phyloP scores from a whole-genome alignment of 2,113 vertebrate genomes.

The Notothenia rossii region DNA sequence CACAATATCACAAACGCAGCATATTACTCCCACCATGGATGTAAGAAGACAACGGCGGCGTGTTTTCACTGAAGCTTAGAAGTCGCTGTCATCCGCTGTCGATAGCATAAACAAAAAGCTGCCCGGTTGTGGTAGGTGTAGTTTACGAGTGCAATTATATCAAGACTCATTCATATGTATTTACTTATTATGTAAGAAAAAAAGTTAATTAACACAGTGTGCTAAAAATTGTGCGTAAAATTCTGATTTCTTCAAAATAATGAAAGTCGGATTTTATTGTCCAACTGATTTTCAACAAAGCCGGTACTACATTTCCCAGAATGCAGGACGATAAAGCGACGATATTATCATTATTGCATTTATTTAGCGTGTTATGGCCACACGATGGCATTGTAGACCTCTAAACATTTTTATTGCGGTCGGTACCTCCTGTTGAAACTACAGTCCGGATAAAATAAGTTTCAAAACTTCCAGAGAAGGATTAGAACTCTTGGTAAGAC shows the following conservation, averaged over 20 bases:
- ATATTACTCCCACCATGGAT: neutral
- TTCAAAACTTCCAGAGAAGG: neutral
- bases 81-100: conserved; percentile 65
- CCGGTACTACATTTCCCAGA: conserved; percentile 63
- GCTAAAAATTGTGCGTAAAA: rapidly evolving
- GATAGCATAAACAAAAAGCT: conserved; percentile 43
- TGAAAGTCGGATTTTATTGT: neutral
- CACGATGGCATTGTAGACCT: conserved; percentile 60
- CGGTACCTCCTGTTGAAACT: neutral
- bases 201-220: rapidly evolving
- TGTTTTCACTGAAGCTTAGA: conserved; percentile 42
- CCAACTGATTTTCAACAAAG: neutral
- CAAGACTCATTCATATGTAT: neutral
- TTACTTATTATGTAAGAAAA: rapidly evolving
- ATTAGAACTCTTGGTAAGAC: neutral
- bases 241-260: rapidly evolving
- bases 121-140: conserved; percentile 74
- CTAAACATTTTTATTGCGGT: too few relatives aligned
- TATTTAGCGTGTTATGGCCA: conserved; percentile 16
- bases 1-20: neutral
- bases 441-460: neutral
- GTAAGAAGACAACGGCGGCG: neutral
- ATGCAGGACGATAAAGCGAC: conserved; percentile 15
- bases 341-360: rapidly evolving
- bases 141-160: conserved; percentile 22